phyloP scores from a whole-genome alignment of 2,888 invertebrate genomes.

The Scaptomyza reducta region DNA sequence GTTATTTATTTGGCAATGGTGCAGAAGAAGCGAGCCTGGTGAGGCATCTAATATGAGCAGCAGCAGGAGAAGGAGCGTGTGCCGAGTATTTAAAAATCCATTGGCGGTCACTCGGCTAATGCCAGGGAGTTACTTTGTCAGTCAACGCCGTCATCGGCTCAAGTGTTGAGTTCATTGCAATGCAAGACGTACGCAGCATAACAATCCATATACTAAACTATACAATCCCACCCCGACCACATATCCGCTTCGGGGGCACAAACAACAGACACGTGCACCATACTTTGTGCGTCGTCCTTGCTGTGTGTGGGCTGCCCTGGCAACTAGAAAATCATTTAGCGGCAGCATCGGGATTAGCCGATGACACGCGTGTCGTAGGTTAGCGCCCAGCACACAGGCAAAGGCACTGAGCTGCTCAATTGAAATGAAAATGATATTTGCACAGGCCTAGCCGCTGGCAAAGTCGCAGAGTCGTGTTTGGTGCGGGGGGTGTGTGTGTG shows the following conservation, averaged over 20 bases:
- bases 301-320: conserved; percentile 59
- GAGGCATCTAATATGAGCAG: conserved; percentile 67
- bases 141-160: conserved; percentile 52
- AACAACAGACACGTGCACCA: conserved; percentile 81
- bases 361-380: conserved; percentile 76
- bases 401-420: conserved; percentile 72
- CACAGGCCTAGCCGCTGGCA: conserved; percentile 67
- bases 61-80: conserved; percentile 47
- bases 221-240: conserved; percentile 15
- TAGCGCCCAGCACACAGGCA: conserved; percentile 48
- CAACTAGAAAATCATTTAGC: conserved; percentile 83
- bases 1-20: conserved; percentile 80
- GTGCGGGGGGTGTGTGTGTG: neutral
- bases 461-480: neutral
- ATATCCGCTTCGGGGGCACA: conserved; percentile 39
- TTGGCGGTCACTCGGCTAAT: conserved; percentile 76
- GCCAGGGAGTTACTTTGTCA: conserved; percentile 79
- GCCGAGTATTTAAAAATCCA: conserved; percentile 78
- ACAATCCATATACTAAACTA: conserved; percentile 9
- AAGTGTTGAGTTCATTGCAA: conserved; percentile 76
- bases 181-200: conserved; percentile 56
- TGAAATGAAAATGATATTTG: conserved; percentile 82
- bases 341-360: conserved; percentile 81
- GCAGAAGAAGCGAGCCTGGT: conserved; percentile 40
- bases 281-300: conserved; percentile 56